phyloP scores from a whole-genome alignment of 1,140 invertebrate genomes.

The Parasteatoda tepidariorum region DNA sequence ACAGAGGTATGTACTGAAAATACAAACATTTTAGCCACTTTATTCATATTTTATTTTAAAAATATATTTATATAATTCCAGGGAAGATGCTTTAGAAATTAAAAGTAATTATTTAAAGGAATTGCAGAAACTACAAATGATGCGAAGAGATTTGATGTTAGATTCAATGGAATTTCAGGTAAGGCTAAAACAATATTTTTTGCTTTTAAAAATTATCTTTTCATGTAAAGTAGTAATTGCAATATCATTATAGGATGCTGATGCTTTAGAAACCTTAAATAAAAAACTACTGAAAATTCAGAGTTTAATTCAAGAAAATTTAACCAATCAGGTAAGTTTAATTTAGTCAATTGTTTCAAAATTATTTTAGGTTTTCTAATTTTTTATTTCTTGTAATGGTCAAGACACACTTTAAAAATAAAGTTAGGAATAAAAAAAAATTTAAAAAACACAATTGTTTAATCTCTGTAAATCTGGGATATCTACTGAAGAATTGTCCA shows the following conservation, averaged over 20 bases:
- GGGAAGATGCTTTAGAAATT: slow-evolving; percentile 23
- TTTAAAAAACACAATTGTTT: too few relatives aligned
- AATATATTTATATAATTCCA: background rate
- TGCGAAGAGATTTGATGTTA: slow-evolving; percentile 14
- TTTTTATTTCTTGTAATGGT: too few relatives aligned
- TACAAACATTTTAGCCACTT: background rate
- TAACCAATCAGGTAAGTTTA: slow-evolving; percentile 13
- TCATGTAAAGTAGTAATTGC: background rate
- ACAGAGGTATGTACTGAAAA: slow-evolving; percentile 1
- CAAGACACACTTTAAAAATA: too few relatives aligned
- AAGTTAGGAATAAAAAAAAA: too few relatives aligned
- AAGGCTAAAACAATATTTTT: background rate
- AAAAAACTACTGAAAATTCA: slow-evolving; percentile 5
- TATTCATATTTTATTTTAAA: background rate
- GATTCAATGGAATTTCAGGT: slow-evolving; percentile 12
- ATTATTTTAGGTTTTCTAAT: background rate
- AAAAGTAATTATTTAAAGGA: slow-evolving; percentile 38
- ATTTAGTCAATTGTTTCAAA: background rate
- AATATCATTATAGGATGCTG: background rate
- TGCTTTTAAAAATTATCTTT: background rate
- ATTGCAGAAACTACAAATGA: slow-evolving; percentile 18
- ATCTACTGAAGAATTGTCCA: too few relatives aligned
- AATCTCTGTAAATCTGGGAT: too few relatives aligned
- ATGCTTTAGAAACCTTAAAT: background rate
- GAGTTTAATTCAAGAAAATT: slow-evolving; percentile 20